phyloP scores from a whole-genome alignment of 2,888 invertebrate genomes.

The Cremastinae sp. region DNA sequence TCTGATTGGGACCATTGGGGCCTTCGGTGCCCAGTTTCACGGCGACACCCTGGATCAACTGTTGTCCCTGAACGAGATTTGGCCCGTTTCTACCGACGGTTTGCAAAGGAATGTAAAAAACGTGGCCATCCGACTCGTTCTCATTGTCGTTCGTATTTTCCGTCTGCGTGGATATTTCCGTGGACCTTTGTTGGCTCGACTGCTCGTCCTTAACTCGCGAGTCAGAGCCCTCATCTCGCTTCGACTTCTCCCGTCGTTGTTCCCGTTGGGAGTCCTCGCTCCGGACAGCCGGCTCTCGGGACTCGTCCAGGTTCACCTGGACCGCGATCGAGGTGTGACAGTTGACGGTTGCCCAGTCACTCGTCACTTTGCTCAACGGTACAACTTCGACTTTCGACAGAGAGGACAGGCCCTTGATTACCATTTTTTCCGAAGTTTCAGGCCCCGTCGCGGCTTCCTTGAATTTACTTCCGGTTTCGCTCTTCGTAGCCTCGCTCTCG shows the following conservation, averaged over 20 bases:
- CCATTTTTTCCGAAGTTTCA: constrained; percentile 68
- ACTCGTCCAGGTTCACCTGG: constrained; percentile 82
- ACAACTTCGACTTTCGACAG: constrained; percentile 75
- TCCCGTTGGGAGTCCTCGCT: constrained; percentile 67
- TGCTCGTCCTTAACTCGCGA: constrained; percentile 27
- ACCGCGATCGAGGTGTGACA: constrained; percentile 82
- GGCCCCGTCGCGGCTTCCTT: constrained; percentile 52
- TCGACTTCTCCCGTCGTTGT: constrained; percentile 16
- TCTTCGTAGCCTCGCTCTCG: constrained; percentile 41
- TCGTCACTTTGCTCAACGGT: constrained; percentile 76
- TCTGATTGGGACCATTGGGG: constrained; percentile 84
- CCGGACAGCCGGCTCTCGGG: constrained; percentile 64
- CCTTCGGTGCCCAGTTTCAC: constrained; percentile 86
- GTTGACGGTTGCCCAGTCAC: constrained; percentile 79
- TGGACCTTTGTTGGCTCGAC: constrained; percentile 71
- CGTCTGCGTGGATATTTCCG: constrained; percentile 81
- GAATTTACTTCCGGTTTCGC: constrained; percentile 46
- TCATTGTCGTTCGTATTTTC: constrained; percentile 81
- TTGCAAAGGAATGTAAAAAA: constrained; percentile 86
- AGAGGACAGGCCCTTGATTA: constrained; percentile 74
- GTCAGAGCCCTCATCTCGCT: neutral
- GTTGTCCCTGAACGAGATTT: constrained; percentile 77
- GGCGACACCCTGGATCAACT: constrained; percentile 84
- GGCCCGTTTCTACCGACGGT: constrained; percentile 79
- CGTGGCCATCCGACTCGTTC: constrained; percentile 82